phyloP scores from a whole-genome alignment of 2,888 invertebrate genomes.

The Hylaea fasciaria region DNA sequence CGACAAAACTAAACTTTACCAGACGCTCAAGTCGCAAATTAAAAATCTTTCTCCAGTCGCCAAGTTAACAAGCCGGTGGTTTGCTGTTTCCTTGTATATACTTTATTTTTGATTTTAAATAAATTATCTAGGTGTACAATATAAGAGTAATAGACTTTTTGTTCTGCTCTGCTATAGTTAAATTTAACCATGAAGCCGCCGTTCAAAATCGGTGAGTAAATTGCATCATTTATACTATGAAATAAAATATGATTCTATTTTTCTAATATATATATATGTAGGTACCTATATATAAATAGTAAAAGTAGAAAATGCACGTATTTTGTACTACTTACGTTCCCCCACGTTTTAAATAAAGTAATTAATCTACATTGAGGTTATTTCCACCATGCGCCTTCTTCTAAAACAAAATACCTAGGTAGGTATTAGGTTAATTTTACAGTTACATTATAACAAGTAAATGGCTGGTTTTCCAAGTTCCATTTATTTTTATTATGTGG shows the following conservation, averaged over 20 bases:
- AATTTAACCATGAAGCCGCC: constrained; percentile 69
- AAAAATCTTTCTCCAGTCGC: too few species aligned
- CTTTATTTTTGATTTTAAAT: too few species aligned
- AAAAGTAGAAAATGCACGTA: too few species aligned
- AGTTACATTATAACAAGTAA: too few species aligned
- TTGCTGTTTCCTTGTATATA: background rate
- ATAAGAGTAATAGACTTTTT: background rate
- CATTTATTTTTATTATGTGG: too few species aligned
- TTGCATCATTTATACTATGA: constrained; percentile 11
- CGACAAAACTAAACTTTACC: too few species aligned
- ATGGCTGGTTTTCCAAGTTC: too few species aligned
- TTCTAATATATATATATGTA: background rate
- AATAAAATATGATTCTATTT: background rate
- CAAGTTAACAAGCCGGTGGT: constrained; percentile 5
- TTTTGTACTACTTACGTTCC: background rate
- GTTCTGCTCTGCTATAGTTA: background rate
- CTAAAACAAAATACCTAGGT: too few species aligned
- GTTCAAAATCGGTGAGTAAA: constrained; percentile 76
- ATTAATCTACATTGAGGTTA: constrained; percentile 22
- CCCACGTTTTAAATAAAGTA: background rate
- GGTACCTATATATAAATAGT: too few species aligned
- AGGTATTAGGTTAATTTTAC: too few species aligned
- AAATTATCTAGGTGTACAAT: background rate
- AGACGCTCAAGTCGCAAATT: too few species aligned
- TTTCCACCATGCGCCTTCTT: constrained; percentile 45